Conservation (phyloP, 2,888 invertebrate species). For the Unio pictorum region DNA sequence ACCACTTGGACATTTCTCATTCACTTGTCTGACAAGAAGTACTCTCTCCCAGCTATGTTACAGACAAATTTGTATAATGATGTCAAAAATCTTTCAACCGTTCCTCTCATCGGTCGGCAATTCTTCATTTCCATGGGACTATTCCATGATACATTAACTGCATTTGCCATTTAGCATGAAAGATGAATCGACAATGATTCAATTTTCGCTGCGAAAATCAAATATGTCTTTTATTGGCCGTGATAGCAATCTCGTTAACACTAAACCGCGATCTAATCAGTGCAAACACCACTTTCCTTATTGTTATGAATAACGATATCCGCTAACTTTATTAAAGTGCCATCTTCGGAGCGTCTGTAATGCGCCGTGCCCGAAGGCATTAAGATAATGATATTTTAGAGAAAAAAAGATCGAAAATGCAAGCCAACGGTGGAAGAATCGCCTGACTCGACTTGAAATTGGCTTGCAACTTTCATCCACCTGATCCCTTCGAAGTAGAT, state of each 20-base stretch:
- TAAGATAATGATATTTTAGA: slow-evolving; percentile 25
- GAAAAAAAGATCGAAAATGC: no score
- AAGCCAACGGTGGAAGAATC: no score
- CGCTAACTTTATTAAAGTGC: slow-evolving; percentile 56
- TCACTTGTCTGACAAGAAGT: no score
- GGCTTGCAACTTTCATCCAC: no score
- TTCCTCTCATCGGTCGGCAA: slow-evolving; percentile 1
- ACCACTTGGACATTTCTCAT: no score
- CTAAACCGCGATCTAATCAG: slow-evolving; percentile 36
- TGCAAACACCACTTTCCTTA: slow-evolving; percentile 42
- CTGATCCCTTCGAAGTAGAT: no score
- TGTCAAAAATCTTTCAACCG: no score
- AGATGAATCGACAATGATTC: slow-evolving; percentile 40
- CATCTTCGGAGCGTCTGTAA: slow-evolving; percentile 29
- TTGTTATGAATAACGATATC: slow-evolving; percentile 49
- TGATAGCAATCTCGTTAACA: slow-evolving; percentile 39
- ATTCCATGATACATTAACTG: slow-evolving; percentile 11
- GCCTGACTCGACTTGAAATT: no score
- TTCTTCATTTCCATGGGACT: slow-evolving; percentile 7
- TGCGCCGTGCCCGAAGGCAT: slow-evolving; percentile 20
- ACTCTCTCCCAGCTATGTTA: no score
- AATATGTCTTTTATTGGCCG: slow-evolving; percentile 43
- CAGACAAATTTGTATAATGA: no score
- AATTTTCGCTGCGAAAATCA: slow-evolving; percentile 44
- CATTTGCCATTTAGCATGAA: slow-evolving; percentile 23